These are phyloP conservation scores for Dinomys branickii DNA, from an alignment of 2,113 vertebrate genomes.

Conservation along the genomic window DNA sequence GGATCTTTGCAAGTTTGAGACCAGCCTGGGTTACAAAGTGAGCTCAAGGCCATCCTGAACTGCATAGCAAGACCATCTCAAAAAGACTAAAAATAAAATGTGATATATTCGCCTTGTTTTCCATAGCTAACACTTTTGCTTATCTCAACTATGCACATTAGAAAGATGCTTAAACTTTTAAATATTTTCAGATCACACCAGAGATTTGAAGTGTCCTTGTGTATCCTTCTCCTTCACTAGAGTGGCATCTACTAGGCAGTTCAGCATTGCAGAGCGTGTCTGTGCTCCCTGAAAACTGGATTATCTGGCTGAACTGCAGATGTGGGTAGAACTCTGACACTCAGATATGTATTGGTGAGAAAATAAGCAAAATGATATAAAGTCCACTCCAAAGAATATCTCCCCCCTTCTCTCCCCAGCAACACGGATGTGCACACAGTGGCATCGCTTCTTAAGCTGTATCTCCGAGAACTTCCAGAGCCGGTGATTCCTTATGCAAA, in stretches of 20 bases:
- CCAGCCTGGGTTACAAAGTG: too few relatives aligned
- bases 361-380: neutral
- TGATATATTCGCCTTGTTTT: neutral
- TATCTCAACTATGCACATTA: neutral
- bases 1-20: too few relatives aligned
- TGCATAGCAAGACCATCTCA: too few relatives aligned
- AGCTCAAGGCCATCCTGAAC: too few relatives aligned
- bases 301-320: neutral
- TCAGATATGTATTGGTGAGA: neutral
- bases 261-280: neutral
- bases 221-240: rapidly evolving
- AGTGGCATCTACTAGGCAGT: neutral
- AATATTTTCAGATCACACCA: neutral
- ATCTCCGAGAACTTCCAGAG: constrained; percentile 96
- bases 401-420: constrained; percentile 84
- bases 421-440: constrained; percentile 98
- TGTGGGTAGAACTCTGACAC: neutral
- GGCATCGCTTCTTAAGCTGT: constrained; percentile 96
- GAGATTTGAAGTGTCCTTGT: neutral
- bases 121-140: neutral
- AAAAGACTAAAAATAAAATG: too few relatives aligned
- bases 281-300: neutral
- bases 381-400: neutral
- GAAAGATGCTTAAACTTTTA: neutral
- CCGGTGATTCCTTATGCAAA: constrained; percentile 96